A percentile compares a stretch with the other conserved stretches of the same genome.
These are phyloP conservation scores for Apocrypta bakeri DNA, from an alignment of 1,140 invertebrate species.

Conservation along the genomic window DNA sequence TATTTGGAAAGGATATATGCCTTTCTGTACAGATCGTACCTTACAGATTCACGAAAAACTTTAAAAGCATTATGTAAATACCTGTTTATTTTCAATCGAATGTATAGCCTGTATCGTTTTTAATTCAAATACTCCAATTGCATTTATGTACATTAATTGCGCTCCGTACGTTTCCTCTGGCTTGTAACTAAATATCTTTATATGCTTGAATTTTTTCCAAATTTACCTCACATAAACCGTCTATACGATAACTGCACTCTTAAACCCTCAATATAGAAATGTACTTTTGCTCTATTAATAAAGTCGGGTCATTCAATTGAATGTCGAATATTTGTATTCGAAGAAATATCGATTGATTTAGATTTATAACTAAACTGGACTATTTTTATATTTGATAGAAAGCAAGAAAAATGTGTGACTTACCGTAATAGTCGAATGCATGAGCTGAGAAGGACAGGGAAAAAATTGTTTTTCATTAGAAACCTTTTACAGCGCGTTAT, in stretches of 20 bases:
- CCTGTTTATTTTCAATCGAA: too few species aligned
- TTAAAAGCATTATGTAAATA: too few species aligned
- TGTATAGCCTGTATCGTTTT: too few species aligned
- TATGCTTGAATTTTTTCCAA: background rate
- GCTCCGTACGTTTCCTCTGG: slow-evolving; percentile 52
- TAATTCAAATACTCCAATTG: too few species aligned
- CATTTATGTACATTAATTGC: slow-evolving; percentile 53
- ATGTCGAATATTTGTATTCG: background rate
- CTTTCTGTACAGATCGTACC: too few species aligned
- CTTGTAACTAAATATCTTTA: background rate
- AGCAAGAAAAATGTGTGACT: slow-evolving; percentile 87
- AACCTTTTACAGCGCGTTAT: slow-evolving; percentile 65
- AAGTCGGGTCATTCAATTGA: background rate
- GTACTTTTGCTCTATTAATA: background rate
- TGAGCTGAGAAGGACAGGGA: slow-evolving; percentile 88
- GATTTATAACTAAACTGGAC: slow-evolving; percentile 11
- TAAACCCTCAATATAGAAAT: background rate
- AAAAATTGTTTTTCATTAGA: slow-evolving; percentile 77
- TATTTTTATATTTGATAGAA: slow-evolving; percentile 33
- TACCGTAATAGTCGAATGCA: slow-evolving; percentile 99
- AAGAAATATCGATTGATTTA: slow-evolving; percentile 15
- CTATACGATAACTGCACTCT: background rate
- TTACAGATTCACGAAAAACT: too few species aligned
- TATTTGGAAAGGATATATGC: too few species aligned
- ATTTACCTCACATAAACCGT: background rate